A percentile compares a stretch with the other conserved stretches of the same genome.
Evolutionary conservation across 1,140 invertebrate genomes (phyloP).

Genomic region (Eciton burchellii): DNA sequence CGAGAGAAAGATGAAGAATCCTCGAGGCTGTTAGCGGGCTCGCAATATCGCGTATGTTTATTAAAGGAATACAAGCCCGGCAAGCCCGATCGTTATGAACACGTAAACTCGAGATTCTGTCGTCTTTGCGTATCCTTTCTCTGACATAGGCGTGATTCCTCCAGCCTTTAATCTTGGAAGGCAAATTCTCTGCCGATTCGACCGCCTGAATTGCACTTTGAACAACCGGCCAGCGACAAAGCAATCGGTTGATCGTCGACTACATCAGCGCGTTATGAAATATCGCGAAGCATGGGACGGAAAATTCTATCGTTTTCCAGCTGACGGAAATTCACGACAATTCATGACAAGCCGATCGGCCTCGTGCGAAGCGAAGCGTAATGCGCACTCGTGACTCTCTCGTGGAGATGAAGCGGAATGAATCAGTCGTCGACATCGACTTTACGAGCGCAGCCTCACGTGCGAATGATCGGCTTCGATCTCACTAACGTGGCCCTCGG

Average conservation of each 20-base stretch:
- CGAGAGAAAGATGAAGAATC: neutral
- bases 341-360: too few species aligned
- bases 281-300: neutral
- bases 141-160: too few species aligned
- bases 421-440: constrained; percentile 38
- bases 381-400: neutral
- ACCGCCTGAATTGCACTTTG: too few species aligned
- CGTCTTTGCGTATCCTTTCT: too few species aligned
- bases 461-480: constrained; percentile 47
- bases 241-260: neutral
- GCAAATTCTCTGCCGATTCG: too few species aligned
- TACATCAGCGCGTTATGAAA: neutral
- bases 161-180: too few species aligned
- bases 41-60: neutral
- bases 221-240: too few species aligned
- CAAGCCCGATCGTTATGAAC: too few species aligned
- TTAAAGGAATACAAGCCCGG: neutral
- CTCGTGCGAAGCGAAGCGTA: neutral
- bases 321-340: neutral
- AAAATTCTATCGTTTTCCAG: neutral
- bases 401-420: constrained; percentile 26
- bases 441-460: constrained; percentile 55
- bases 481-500: constrained; percentile 61
- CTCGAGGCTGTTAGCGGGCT: neutral
- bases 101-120: too few species aligned